Evolutionary conservation across 2,888 invertebrate genomes (phyloP), one percentile per base, ranked within the genome.

Genomic region (Agrochola lota): DNA sequence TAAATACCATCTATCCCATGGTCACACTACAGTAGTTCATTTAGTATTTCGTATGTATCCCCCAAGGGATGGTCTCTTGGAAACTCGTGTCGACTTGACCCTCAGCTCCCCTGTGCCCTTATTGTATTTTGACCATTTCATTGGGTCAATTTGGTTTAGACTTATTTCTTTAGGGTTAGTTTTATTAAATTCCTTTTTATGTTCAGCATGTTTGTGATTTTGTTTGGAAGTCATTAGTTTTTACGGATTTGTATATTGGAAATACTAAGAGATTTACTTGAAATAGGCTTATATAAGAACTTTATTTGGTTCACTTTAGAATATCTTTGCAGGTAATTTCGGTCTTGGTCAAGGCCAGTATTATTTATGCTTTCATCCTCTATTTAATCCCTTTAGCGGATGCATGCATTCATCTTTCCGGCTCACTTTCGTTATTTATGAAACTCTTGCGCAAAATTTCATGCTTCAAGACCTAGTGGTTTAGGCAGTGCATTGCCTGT

Each of bases 51-150:
- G 60, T 52, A 63, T 79, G 80, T 73, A 81, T 71, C 81, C 82
- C 79, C 72, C 40, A 43, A 43, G 85, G 81, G 80, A 73, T 83
- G 81, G 82, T 79, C 85, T 78, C 81, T 81, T 77, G 79, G 77
- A 78, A 88, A 85, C 82, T 88, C 71, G 63, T 66, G 77, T 79
- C 78, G 80, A 87, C 78, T 75, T 84, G 76, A 80, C 79, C 87
- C 84, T 62, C 63, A 55, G 76, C 76, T 79, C 35, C 81, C 71
- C 35, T 26, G 26, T 59, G 72, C 71, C 71, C 66, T 81, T 80
- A 84, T 86, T 88, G 80, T 86, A 82, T 81, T 80, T 86, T 87
- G 87, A 88, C 84, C 87, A 88, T 83, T 88, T 66, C 78, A 86
- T 75, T 74, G 79, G 74, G 55, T 80, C 75, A 80, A 84, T 86